These are phyloP conservation scores for Drosophila borealis DNA, from an alignment of 2,888 invertebrate genomes.

Conservation along the genomic window DNA sequence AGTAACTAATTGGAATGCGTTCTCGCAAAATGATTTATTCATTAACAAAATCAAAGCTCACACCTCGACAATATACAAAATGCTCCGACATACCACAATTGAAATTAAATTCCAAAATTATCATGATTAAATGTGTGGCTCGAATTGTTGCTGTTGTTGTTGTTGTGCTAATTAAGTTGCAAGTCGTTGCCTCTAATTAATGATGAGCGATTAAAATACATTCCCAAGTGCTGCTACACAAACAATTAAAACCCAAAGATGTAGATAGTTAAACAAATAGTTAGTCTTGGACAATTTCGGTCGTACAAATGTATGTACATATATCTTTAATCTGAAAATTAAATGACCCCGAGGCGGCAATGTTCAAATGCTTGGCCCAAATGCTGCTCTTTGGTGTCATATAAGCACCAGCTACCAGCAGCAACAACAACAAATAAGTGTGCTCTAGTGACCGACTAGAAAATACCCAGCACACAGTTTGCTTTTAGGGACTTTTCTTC, in stretches of 20 bases:
- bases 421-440: conserved; percentile 2
- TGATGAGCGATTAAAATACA: conserved; percentile 63
- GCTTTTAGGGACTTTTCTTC: too few relatives aligned
- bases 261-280: conserved; percentile 26
- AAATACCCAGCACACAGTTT: too few relatives aligned
- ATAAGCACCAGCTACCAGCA: conserved; percentile 35
- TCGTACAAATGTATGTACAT: conserved; percentile 2
- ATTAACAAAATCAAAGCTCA: conserved; percentile 28
- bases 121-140: conserved; percentile 54
- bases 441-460: too few relatives aligned
- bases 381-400: conserved; percentile 30
- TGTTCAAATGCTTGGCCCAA: conserved; percentile 17
- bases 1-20: conserved; percentile 36
- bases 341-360: conserved; percentile 16
- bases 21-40: conserved; percentile 42
- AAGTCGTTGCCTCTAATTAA: conserved; percentile 64
- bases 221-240: conserved; percentile 5
- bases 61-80: conserved; percentile 6
- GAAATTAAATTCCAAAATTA: conserved; percentile 52
- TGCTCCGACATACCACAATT: conserved; percentile 31
- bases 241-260: conserved; percentile 23
- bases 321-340: conserved; percentile 14
- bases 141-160: conserved; percentile 10
- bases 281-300: not conserved
- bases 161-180: conserved; percentile 59